Conservation (phyloP, 2,113 vertebrate genomes). For the Gymnorhina tibicen region DNA sequence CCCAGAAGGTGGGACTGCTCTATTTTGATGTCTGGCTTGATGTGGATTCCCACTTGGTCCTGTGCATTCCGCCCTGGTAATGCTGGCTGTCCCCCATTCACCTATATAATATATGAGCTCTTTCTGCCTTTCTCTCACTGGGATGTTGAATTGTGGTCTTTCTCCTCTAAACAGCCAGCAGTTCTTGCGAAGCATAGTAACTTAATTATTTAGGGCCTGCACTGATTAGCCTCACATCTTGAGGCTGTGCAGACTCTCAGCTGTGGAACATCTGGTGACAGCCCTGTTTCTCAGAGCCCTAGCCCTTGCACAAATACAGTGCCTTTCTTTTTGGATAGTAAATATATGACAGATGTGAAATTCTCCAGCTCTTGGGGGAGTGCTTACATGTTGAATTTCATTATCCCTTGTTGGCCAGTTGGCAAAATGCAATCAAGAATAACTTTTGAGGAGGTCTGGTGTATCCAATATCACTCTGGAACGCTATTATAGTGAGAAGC, state of each 20-base stretch:
- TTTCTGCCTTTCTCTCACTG: neutral
- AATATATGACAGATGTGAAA: constrained; percentile 21
- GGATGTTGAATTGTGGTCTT: neutral
- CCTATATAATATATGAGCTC: neutral
- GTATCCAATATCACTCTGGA: neutral
- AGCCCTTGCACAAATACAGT: neutral
- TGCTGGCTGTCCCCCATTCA: neutral
- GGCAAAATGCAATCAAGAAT: constrained; percentile 1
- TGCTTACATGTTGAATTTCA: neutral
- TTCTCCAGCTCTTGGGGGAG: neutral
- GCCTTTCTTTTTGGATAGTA: neutral
- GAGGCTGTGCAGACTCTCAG: neutral
- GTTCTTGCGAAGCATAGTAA: neutral
- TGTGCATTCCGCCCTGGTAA: neutral
- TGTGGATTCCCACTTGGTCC: neutral
- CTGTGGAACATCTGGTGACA: neutral
- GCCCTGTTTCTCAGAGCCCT: neutral
- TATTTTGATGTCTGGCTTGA: neutral
- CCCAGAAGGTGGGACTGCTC: neutral
- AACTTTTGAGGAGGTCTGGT: neutral
- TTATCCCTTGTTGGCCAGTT: neutral
- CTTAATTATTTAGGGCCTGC: constrained; percentile 14
- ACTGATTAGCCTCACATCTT: constrained; percentile 13
- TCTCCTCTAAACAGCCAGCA: neutral
- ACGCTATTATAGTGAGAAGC: neutral